Conservation (phyloP, 2,888 invertebrate genomes). For the Baccha elongata region DNA sequence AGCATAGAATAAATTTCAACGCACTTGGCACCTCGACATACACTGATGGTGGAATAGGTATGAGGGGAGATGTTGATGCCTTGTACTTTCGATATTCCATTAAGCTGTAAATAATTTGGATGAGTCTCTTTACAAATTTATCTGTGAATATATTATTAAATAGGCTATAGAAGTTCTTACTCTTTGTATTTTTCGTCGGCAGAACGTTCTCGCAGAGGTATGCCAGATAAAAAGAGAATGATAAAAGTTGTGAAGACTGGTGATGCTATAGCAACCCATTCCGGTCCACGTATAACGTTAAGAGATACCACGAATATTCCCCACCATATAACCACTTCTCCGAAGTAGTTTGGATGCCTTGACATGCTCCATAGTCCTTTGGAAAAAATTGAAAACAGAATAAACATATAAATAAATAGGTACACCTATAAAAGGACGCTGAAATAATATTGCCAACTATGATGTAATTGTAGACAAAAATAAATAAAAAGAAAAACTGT, state of each 20-base stretch:
- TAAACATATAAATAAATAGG: constrained; percentile 24
- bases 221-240: constrained; percentile 94
- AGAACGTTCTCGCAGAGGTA: constrained; percentile 93
- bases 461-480: neutral
- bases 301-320: constrained; percentile 95
- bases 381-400: constrained; percentile 38
- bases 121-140: constrained; percentile 47
- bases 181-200: constrained; percentile 95
- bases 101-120: constrained; percentile 84
- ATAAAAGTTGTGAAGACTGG: constrained; percentile 94
- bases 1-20: constrained; percentile 92
- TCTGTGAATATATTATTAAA: neutral
- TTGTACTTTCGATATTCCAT: constrained; percentile 94
- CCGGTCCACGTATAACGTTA: constrained; percentile 91
- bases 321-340: constrained; percentile 97
- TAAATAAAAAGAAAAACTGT: too few species aligned
- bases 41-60: constrained; percentile 93
- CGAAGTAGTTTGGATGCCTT: constrained; percentile 97
- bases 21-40: constrained; percentile 94
- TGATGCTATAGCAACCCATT: constrained; percentile 93
- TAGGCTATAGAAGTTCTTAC: constrained; percentile 82
- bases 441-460: constrained; percentile 2
- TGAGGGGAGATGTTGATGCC: constrained; percentile 92
- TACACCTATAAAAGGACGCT: neutral
- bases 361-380: constrained; percentile 92